Evolutionary conservation across 2,113 vertebrate genomes (phyloP).

Genomic region (Neodon shergylaensis): DNA sequence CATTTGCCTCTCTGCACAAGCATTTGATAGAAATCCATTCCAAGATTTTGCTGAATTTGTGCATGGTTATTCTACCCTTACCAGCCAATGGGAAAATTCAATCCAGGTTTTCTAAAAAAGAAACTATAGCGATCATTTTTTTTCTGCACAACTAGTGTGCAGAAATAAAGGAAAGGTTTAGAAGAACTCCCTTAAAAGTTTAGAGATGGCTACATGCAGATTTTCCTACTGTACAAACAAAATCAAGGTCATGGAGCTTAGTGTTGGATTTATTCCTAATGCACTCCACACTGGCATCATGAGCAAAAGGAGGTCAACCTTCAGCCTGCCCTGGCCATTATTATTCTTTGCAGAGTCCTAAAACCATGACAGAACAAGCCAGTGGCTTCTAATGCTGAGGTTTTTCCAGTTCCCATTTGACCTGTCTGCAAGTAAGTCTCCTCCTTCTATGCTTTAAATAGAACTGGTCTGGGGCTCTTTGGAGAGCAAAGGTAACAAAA

Average conservation of each 20-base stretch:
- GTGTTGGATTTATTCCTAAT: slow-evolving; percentile 36
- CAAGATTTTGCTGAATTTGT: neutral
- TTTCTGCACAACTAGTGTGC: neutral
- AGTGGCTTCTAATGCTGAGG: slow-evolving; percentile 26
- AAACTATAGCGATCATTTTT: neutral
- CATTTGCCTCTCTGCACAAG: neutral
- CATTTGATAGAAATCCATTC: slow-evolving; percentile 12
- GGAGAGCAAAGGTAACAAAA: slow-evolving; percentile 32
- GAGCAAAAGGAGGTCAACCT: slow-evolving; percentile 58
- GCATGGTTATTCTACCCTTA: neutral
- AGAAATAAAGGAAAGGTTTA: neutral
- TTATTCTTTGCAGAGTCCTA: slow-evolving; percentile 44
- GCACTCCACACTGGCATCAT: slow-evolving; percentile 19
- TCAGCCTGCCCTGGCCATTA: slow-evolving; percentile 37
- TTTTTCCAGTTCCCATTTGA: slow-evolving; percentile 40
- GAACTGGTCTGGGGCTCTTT: neutral
- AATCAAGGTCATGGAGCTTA: slow-evolving; percentile 35
- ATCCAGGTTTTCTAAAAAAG: neutral
- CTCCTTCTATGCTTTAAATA: slow-evolving; percentile 44
- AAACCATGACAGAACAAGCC: slow-evolving; percentile 51
- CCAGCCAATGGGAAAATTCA: neutral
- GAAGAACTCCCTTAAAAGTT: neutral
- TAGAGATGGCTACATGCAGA: neutral
- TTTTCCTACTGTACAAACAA: neutral
- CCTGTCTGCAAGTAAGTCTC: slow-evolving; percentile 29